phyloP scores from a whole-genome alignment of 2,888 invertebrate species.

The Drosophila mayaguana region DNA sequence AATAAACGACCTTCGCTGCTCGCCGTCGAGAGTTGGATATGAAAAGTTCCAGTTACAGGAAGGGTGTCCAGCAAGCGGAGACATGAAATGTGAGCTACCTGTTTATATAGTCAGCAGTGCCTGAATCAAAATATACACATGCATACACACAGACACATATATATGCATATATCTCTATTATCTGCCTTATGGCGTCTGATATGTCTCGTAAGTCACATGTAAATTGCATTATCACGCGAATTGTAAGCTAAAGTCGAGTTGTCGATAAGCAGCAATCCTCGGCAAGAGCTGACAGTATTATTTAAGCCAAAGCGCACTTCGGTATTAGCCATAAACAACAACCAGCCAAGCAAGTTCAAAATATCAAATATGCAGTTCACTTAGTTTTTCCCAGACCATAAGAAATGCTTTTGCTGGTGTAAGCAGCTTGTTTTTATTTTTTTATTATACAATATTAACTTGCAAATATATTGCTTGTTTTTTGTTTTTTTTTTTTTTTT shows the following conservation, averaged over 20 bases:
- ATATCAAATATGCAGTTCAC: too few relatives aligned
- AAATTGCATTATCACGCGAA: constrained; percentile 35
- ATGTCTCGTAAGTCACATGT: constrained; percentile 21
- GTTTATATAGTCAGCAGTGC: constrained; percentile 6
- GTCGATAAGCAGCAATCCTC: too few relatives aligned
- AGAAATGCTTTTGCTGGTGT: neutral
- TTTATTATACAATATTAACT: neutral
- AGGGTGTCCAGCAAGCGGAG: constrained; percentile 2
- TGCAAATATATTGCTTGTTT: neutral
- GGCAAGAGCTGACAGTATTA: neutral
- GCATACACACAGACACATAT: neutral
- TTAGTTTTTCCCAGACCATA: neutral
- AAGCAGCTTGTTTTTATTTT: constrained; percentile 1
- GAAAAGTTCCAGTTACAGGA: constrained; percentile 37
- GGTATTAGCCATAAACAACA: neutral
- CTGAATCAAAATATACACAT: neutral
- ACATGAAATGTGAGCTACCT: constrained; percentile 28
- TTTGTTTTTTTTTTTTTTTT: neutral
- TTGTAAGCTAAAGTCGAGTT: neutral
- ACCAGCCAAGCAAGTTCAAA: too few relatives aligned
- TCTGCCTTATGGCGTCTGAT: constrained; percentile 10
- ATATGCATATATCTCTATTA: neutral
- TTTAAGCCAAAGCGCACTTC: neutral
- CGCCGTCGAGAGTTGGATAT: constrained; percentile 62
- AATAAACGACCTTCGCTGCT: constrained; percentile 71